These are phyloP conservation scores for Icerya purchasi DNA, from an alignment of 2,888 invertebrate genomes.

Conservation along the genomic window DNA sequence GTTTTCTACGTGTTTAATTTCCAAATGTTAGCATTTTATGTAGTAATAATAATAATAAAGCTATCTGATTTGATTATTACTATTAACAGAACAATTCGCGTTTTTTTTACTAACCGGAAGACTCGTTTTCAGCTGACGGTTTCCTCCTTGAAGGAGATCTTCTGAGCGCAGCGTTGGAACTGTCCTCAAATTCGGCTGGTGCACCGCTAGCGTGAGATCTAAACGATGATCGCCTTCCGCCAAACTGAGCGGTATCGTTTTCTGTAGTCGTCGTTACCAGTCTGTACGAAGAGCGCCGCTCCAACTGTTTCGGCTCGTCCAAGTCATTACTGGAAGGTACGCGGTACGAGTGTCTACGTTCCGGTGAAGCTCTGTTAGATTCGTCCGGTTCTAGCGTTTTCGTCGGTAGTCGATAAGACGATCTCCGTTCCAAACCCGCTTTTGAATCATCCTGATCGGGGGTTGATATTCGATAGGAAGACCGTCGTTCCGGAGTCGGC, in stretches of 20 bases:
- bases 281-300: background rate
- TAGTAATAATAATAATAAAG: too few species aligned
- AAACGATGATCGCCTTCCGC: background rate
- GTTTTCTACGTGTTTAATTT: too few species aligned
- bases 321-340: background rate
- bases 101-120: too few species aligned
- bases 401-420: background rate
- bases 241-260: background rate
- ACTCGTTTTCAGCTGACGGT: background rate
- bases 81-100: too few species aligned
- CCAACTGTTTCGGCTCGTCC: background rate
- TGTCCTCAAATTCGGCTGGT: background rate
- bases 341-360: conserved; percentile 1
- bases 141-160: background rate
- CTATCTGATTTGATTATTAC: too few species aligned
- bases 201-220: background rate
- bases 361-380: background rate
- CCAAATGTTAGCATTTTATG: too few species aligned
- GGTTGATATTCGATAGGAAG: conserved; percentile 25
- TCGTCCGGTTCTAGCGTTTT: background rate
- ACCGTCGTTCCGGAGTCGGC: conserved; percentile 22
- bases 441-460: conserved; percentile 17
- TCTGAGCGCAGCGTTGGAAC: too few species aligned
- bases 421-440: background rate
- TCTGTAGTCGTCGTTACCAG: background rate